phyloP scores from a whole-genome alignment of 1,140 invertebrate species.

The Zaprionus vittiger region DNA sequence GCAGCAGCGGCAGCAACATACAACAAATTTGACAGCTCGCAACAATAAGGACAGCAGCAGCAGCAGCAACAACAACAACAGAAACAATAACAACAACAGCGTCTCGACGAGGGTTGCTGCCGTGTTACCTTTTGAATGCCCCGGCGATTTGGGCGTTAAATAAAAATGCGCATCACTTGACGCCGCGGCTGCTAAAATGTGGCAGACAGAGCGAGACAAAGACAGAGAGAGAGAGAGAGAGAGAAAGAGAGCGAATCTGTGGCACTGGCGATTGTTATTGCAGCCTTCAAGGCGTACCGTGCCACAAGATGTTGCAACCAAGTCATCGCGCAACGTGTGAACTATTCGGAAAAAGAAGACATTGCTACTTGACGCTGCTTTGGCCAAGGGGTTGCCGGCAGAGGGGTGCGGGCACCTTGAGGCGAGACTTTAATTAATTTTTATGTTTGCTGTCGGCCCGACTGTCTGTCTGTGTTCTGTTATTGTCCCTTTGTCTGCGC shows the following conservation, averaged over 20 bases:
- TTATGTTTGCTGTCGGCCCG: constrained; percentile 49
- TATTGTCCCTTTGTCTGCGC: constrained; percentile 40
- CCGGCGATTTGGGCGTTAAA: constrained; percentile 52
- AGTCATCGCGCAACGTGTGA: constrained; percentile 67
- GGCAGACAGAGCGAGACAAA: constrained; percentile 16
- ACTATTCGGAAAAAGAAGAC: constrained; percentile 65
- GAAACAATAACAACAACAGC: constrained; percentile 25
- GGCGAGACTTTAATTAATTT: constrained; percentile 74
- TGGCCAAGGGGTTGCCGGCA: not conserved
- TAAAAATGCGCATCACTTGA: constrained; percentile 75
- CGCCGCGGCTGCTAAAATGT: constrained; percentile 51
- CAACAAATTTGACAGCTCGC: constrained; percentile 74
- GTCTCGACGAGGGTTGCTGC: constrained; percentile 50
- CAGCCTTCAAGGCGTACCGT: constrained; percentile 58
- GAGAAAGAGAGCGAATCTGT: constrained; percentile 15
- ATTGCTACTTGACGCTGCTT: constrained; percentile 57
- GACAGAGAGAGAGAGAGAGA: constrained; percentile 1
- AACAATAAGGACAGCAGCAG: constrained; percentile 63
- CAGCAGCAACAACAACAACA: constrained; percentile 24
- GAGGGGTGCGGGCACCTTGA: constrained; percentile 10
- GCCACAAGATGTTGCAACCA: constrained; percentile 58
- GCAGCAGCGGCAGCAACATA: constrained; percentile 28
- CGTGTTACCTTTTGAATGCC: constrained; percentile 50
- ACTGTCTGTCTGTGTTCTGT: constrained; percentile 12
- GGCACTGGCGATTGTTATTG: constrained; percentile 36